Conservation (phyloP, 2,888 invertebrate species). For the Sepioteuthis lessoniana region DNA sequence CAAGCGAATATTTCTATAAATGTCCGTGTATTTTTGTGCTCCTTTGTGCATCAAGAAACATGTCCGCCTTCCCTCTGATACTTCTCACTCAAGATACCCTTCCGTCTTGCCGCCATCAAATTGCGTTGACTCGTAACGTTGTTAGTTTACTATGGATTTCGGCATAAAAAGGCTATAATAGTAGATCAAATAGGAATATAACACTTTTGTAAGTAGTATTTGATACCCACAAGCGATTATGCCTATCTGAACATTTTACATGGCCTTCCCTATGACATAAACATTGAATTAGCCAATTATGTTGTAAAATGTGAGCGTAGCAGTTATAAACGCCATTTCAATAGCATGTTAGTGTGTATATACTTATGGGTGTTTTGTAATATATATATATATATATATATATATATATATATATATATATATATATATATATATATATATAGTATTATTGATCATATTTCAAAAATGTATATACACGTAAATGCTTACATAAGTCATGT, state of each 20-base stretch:
- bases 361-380: background rate
- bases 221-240: background rate
- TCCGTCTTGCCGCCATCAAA: conserved; percentile 13
- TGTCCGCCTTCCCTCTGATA: background rate
- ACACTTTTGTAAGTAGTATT: background rate
- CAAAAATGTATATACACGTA: background rate
- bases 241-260: background rate
- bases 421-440: background rate
- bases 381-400: background rate
- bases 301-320: background rate
- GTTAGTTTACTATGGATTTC: conserved; percentile 33
- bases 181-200: background rate
- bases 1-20: background rate
- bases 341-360: background rate
- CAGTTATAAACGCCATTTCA: background rate
- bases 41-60: background rate
- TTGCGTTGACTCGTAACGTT: background rate
- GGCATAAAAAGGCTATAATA: conserved; percentile 14
- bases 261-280: background rate
- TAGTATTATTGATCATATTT: background rate
- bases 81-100: background rate
- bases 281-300: background rate
- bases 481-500: background rate
- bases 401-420: background rate
- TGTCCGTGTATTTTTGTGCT: background rate